Conservation (phyloP, 2,113 vertebrate genomes). For the Hippocampus zosterae region DNA sequence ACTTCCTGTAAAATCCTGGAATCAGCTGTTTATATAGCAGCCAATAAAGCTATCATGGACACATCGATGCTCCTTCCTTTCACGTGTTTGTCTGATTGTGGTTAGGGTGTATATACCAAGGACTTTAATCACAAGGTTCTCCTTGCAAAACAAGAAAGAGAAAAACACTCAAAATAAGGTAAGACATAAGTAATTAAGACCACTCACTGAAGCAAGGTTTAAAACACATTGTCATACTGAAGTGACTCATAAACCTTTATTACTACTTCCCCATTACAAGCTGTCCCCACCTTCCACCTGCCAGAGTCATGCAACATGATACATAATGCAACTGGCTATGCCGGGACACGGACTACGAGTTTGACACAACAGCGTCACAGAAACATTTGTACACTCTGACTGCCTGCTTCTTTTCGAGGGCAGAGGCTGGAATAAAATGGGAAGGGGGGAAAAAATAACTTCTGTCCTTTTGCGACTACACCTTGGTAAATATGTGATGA, state of each 20-base stretch:
- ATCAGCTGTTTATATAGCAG: neutral
- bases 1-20: conserved; percentile 3
- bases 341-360: conserved; percentile 4
- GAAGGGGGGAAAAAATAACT: neutral
- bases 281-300: conserved; percentile 21
- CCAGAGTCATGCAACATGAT: conserved; percentile 51
- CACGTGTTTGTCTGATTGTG: neutral
- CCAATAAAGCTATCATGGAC: neutral
- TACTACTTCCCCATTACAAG: conserved; percentile 46
- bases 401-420: conserved; percentile 25
- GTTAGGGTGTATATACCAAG: conserved; percentile 20
- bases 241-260: conserved; percentile 32
- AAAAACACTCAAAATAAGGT: neutral
- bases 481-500: conserved; percentile 13
- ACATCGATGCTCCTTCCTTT: neutral
- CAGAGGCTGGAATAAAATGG: conserved; percentile 1
- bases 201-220: conserved; percentile 11
- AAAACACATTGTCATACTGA: neutral
- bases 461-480: conserved; percentile 4
- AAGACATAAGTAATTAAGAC: conserved; percentile 28
- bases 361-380: conserved; percentile 4
- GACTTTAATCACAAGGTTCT: conserved; percentile 31
- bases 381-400: conserved; percentile 30
- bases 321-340: conserved; percentile 38
- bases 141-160: conserved; percentile 4